Evolutionary conservation across 2,797 vertebrate genomes (phyloP), one percentile per base, ranked within the genome.

Genomic region (Crenuchus spilurus): DNA sequence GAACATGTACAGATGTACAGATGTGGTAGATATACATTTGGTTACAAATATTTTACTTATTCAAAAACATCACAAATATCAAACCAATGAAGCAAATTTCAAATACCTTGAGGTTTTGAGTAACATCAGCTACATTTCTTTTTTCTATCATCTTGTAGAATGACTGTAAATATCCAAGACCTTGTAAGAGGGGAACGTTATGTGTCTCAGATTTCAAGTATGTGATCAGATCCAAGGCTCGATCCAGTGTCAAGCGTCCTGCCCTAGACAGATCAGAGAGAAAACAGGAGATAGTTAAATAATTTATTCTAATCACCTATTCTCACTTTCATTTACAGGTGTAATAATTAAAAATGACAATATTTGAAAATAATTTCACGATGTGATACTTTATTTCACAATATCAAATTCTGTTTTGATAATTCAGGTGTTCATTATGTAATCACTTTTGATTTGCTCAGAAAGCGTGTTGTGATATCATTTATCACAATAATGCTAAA

Each of bases 221-320:
- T 28, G 51, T 81, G 44, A 88, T 92, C 83, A 94, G 79, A 76
- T 93, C 86, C 8, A 94, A 88, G 58, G 96, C 95, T 48, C 92
- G 94, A 82, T 96, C 93, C 84, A 97, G 87, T 0, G 89, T 84
- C 31, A 96, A 63, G 72, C 92, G 95, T 71, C 91, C 94, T 16
- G 93, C 80, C 64, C 96, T 97, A 83, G 10, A 75, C 72, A 84
- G 31, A 63, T 44, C 55, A 28, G 80, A 6, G 62, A 62, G 49
- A 64, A 44, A 18, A 54, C 60, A 63, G 14, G 42, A 28, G 71
- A 44, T 7, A 10, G 44, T 51, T 22, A 63, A 39, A 42, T 20
- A 20, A 5, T 5, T 3, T n/a, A 31, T 37, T 35, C 22, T n/a
- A 28, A 51, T 13, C 26, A 4, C 28, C 67, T 24, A 64, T 54